A percentile compares a stretch with the other conserved stretches of the same genome.
Conservation (phyloP, 1,140 invertebrate species). For the Chlorops oryzae region DNA sequence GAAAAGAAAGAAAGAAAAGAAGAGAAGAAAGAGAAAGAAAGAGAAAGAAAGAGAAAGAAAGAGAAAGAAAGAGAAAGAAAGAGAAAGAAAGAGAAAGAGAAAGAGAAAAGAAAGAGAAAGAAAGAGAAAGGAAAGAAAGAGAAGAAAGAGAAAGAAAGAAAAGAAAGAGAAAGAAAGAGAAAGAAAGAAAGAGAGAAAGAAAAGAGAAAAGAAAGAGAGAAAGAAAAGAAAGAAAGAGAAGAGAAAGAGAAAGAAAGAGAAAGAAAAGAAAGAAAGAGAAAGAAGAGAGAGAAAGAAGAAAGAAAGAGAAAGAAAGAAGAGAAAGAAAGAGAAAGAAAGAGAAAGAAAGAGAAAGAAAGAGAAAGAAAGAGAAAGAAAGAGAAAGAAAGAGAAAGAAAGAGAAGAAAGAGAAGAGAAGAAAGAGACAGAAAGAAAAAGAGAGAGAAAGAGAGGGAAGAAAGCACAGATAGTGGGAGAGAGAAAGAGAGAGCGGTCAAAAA, state of each 20-base stretch:
- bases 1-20: too few species aligned
- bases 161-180: too few species aligned
- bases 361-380: neutral
- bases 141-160: conserved; percentile 10
- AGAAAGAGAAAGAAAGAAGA: neutral
- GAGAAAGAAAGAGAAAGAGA: neutral
- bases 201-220: conserved; percentile 21
- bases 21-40: too few species aligned
- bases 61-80: neutral
- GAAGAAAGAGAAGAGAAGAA: conserved; percentile 36
- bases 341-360: neutral
- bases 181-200: too few species aligned
- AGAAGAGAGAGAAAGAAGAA: conserved; percentile 2
- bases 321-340: neutral
- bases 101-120: conserved; percentile 5
- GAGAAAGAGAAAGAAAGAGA: conserved; percentile 13
- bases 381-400: conserved; percentile 27
- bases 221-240: conserved; percentile 19
- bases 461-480: too few species aligned
- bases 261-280: conserved; percentile 10
- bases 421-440: too few species aligned
- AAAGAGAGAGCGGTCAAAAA: too few species aligned
- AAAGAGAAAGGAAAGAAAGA: conserved; percentile 15
- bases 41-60: conserved; percentile 9
- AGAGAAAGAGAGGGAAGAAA: too few species aligned